Percentiles rank a stretch among this genome's conserved stretches.
Evolutionary conservation across 2,113 vertebrate genomes (phyloP).

Genomic region (Ia io): DNA sequence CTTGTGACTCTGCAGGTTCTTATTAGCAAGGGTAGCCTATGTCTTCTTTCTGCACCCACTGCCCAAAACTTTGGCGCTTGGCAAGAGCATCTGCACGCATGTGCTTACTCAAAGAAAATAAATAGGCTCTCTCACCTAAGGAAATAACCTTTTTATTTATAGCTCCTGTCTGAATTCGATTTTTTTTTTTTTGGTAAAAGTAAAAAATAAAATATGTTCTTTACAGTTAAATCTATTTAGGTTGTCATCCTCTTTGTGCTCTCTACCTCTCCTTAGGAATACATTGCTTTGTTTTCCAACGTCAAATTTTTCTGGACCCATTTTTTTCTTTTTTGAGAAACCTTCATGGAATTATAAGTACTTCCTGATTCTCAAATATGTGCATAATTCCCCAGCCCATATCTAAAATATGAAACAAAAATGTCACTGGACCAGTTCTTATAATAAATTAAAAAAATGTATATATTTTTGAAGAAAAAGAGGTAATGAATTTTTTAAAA

Average conservation of each 20-base stretch:
- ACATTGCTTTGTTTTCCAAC: constrained; percentile 45
- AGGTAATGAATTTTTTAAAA: constrained; percentile 40
- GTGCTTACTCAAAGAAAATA: constrained; percentile 38
- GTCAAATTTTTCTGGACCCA: not conserved
- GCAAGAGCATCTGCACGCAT: not conserved
- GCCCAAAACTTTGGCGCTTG: constrained; percentile 45
- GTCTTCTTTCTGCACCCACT: constrained; percentile 20
- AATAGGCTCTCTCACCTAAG: constrained; percentile 39
- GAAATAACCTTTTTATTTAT: constrained; percentile 49
- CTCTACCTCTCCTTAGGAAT: not conserved
- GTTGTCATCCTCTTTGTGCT: not conserved
- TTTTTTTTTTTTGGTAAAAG: constrained; percentile 57
- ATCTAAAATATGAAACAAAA: constrained; percentile 50
- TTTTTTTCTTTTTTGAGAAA: not conserved
- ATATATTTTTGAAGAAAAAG: constrained; percentile 34
- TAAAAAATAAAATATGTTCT: not conserved
- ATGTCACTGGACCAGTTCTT: constrained; percentile 14
- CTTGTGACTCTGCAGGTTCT: not conserved
- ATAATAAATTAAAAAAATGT: constrained; percentile 42
- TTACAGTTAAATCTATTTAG: constrained; percentile 39
- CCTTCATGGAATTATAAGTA: constrained; percentile 39
- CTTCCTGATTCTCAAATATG: constrained; percentile 32
- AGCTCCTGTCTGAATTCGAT: not conserved
- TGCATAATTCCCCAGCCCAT: constrained; percentile 22
- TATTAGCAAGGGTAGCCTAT: not conserved